Conservation (phyloP, 92 coral and sea anemone genomes). For the Epizoanthus fatuus region DNA sequence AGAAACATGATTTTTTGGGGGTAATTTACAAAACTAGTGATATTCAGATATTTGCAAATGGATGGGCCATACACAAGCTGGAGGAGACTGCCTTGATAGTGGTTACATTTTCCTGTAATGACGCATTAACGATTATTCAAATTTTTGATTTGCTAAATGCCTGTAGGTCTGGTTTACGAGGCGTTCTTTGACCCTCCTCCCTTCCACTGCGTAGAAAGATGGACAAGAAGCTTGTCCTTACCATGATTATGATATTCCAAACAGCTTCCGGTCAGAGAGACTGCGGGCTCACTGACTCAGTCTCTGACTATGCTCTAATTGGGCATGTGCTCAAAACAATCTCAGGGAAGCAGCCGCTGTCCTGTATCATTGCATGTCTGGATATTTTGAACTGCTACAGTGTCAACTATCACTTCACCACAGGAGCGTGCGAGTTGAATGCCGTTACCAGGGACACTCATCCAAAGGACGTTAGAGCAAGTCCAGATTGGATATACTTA, state of each 20-base stretch:
- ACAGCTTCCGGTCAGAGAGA: not conserved
- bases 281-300: conserved; percentile 34
- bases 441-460: conserved; percentile 10
- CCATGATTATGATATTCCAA: not conserved
- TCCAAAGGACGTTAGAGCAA: conserved; percentile 7
- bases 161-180: too few relatives aligned
- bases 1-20: too few relatives aligned
- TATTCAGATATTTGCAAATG: too few relatives aligned
- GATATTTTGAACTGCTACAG: conserved; percentile 41
- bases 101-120: too few relatives aligned
- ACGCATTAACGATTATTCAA: too few relatives aligned
- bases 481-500: conserved; percentile 38
- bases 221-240: too few relatives aligned
- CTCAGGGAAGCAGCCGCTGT: not conserved
- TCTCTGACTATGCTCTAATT: conserved; percentile 38
- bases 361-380: conserved; percentile 45
- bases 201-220: too few relatives aligned
- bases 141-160: too few relatives aligned
- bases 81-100: too few relatives aligned
- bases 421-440: conserved; percentile 35
- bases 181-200: too few relatives aligned
- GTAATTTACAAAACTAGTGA: too few relatives aligned
- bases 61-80: too few relatives aligned
- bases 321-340: conserved; percentile 45
- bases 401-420: conserved; percentile 33